A percentile compares a stretch with the other conserved stretches of the same genome.
phyloP scores from a whole-genome alignment of 2,113 vertebrate genomes.

The Tragelaphus imberbis region DNA sequence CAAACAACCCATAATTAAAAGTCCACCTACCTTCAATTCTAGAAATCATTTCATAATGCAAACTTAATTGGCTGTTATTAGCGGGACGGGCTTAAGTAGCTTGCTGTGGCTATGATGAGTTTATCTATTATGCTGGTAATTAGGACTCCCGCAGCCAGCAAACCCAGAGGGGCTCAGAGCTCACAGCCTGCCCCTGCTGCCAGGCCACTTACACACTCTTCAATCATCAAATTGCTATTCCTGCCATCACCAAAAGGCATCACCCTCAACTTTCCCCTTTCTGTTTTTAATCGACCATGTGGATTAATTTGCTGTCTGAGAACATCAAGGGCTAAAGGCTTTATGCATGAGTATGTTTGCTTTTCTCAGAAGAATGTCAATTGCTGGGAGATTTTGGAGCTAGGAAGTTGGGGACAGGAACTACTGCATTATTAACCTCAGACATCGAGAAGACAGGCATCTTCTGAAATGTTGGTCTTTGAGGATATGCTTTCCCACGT shows the following conservation, averaged over 20 bases:
- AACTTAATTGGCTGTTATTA: constrained; percentile 73
- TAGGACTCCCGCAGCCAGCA: constrained; percentile 45
- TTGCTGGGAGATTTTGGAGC: not conserved
- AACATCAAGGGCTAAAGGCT: constrained; percentile 16
- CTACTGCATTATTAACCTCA: not conserved
- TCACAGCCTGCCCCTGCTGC: not conserved
- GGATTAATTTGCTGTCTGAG: constrained; percentile 50
- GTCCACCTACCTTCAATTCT: constrained; percentile 44
- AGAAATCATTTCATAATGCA: constrained; percentile 60
- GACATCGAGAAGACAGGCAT: not conserved
- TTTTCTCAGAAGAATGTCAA: constrained; percentile 55
- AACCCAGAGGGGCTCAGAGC: constrained; percentile 2
- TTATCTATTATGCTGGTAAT: constrained; percentile 53
- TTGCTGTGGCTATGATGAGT: constrained; percentile 49
- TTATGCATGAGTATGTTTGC: constrained; percentile 18
- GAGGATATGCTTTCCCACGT: not conserved
- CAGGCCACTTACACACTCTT: constrained; percentile 43
- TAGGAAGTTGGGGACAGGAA: not conserved
- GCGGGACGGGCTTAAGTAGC: constrained; percentile 58
- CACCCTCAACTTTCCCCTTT: not conserved
- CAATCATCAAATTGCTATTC: not conserved
- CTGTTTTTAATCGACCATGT: constrained; percentile 18
- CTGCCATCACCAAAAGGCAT: not conserved
- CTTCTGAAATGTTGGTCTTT: not conserved
- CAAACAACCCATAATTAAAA: constrained; percentile 65